These are phyloP conservation scores for Ariolimax columbianus DNA, from an alignment of 2,888 invertebrate species.

Conservation along the genomic window DNA sequence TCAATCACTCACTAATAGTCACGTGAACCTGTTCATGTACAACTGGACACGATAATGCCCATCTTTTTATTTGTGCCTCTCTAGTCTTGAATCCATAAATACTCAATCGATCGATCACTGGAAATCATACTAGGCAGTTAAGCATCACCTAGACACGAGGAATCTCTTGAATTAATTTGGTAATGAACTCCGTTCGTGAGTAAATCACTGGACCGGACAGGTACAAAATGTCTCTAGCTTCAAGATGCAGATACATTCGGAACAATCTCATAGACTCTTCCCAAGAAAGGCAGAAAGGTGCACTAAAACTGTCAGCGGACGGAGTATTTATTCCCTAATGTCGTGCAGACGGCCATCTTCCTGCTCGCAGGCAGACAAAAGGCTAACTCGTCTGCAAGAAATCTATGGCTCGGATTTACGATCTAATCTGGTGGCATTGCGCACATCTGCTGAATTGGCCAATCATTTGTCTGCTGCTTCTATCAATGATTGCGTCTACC, in stretches of 20 bases:
- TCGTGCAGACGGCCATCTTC: conserved; percentile 19
- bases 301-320: conserved; percentile 34
- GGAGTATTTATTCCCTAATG: conserved; percentile 16
- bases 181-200: background rate
- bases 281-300: conserved; percentile 24
- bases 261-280: background rate
- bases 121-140: background rate
- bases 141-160: background rate
- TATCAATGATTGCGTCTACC: conserved; percentile 32
- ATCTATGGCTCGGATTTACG: conserved; percentile 46
- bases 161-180: background rate
- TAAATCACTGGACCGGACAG: conserved; percentile 20
- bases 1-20: too few relatives aligned
- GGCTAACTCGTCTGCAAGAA: conserved; percentile 41
- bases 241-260: conserved; percentile 37
- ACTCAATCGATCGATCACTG: background rate
- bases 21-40: too few relatives aligned
- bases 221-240: conserved; percentile 37
- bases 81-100: too few relatives aligned
- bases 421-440: conserved; percentile 43
- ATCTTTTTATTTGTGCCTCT: too few relatives aligned
- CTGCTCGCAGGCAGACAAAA: conserved; percentile 13
- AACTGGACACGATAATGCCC: too few relatives aligned
- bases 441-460: conserved; percentile 46
- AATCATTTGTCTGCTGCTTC: conserved; percentile 40